Conservation (phyloP, 92 coral and sea anemone species). For the Phymanthus crucifer region DNA sequence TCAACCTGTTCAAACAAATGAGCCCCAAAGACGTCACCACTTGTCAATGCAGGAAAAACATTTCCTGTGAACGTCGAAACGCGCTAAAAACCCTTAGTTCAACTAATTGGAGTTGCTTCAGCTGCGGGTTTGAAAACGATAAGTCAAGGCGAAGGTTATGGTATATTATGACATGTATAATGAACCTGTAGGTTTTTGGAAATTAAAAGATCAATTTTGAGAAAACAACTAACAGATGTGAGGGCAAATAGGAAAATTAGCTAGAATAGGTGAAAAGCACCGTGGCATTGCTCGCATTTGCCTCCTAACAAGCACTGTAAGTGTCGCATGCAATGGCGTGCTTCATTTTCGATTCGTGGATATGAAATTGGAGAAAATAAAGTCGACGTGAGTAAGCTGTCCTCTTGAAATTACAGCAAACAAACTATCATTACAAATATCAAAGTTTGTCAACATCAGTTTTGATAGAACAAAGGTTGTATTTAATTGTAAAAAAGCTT, state of each 20-base stretch:
- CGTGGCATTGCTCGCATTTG: not conserved
- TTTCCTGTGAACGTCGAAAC: slow-evolving; percentile 17
- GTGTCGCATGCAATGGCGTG: not conserved
- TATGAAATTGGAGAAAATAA: no score
- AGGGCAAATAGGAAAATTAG: not conserved
- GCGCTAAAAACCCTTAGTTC: slow-evolving; percentile 10
- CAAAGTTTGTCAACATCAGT: no score
- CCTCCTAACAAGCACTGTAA: no score
- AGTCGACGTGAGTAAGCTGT: no score
- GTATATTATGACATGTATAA: not conserved
- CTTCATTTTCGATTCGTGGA: not conserved
- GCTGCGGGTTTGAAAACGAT: not conserved
- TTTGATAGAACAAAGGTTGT: no score
- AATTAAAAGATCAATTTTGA: not conserved
- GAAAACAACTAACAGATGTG: not conserved
- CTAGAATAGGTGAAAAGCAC: not conserved
- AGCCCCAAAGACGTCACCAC: slow-evolving; percentile 13
- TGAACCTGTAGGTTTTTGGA: not conserved
- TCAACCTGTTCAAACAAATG: slow-evolving; percentile 21
- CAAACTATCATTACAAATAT: no score
- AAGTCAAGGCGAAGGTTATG: not conserved
- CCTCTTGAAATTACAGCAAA: no score
- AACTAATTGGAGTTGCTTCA: slow-evolving; percentile 18
- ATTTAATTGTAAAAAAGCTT: no score
- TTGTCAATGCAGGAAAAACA: not conserved